phyloP scores from a whole-genome alignment of 2,888 invertebrate genomes.

The Synergus itoensis region DNA sequence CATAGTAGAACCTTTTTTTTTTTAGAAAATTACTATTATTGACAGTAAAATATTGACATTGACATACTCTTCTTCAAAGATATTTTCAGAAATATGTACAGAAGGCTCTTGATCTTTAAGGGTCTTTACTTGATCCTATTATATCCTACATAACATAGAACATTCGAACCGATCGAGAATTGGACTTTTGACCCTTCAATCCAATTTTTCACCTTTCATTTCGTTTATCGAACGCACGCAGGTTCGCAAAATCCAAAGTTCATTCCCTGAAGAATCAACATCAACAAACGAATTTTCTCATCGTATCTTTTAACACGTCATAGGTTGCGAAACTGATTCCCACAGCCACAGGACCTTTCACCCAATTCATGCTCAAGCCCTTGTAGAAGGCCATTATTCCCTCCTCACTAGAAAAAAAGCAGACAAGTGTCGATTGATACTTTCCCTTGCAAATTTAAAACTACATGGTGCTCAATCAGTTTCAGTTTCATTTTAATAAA shows the following conservation, averaged over 20 bases:
- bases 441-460: neutral
- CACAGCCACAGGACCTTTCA: constrained; percentile 93
- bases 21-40: constrained; percentile 11
- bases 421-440: constrained; percentile 13
- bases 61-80: constrained; percentile 14
- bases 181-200: neutral
- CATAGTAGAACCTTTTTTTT: neutral
- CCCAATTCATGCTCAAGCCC: constrained; percentile 99
- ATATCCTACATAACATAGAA: neutral
- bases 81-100: constrained; percentile 30
- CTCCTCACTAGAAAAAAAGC: constrained; percentile 84
- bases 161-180: neutral
- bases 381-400: constrained; percentile 97
- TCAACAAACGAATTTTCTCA: constrained; percentile 77
- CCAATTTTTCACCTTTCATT: neutral
- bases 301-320: constrained; percentile 85
- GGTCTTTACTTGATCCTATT: neutral
- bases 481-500: neutral
- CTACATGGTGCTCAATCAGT: neutral
- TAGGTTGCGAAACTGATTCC: constrained; percentile 98
- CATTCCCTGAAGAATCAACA: neutral
- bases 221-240: neutral
- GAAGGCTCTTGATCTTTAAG: neutral
- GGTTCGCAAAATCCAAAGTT: neutral
- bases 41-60: neutral